Evolutionary conservation across 2,888 invertebrate species (phyloP), one percentile per base, ranked within the genome.

Genomic region (Trachelus troglodyta): DNA sequence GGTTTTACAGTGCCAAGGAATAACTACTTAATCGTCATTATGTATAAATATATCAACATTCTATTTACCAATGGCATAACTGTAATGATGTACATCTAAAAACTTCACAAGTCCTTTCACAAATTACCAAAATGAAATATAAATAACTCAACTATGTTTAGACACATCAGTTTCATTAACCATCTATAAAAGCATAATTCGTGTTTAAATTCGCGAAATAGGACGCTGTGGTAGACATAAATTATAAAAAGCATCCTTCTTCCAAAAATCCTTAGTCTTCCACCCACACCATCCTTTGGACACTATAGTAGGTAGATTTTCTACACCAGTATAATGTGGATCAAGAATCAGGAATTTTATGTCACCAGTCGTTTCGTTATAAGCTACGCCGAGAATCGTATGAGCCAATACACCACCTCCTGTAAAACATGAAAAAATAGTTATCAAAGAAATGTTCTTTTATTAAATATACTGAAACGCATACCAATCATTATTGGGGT

Each of bases 401-500:
- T 99, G 99, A 1, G 99, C 99, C 86, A 99, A 92, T 69, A 98
- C 98, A 82, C 99, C 99, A 34, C 99, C 99, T 88, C 98, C 98
- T 97, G 88, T 56, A 56, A 56, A 9, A 56, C 23, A 56, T 56
- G 23, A 56, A 56, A 40, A 56, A 56, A 56, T 56, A 9, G 23
- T 56, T 23, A 2, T 56, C 23, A 56, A 56, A 56, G 23, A 23
- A 23, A 9, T 23, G 2, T 23, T 56, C 23, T 56, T 56, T 12
- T 35, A 40, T 74, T 69, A 69, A 69, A 75, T 34, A 34, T 12
- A 56, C 12, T 37, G 15, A 73, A 73, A 69, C 76, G 87, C 91
- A 92, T 92, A 95, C 99, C 99, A 86, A 99, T 99, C 99, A 99
- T 99, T 79, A 99, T 94, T 34, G 99, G 99, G 37, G 98, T 97